Percentiles rank a stretch among this genome's conserved stretches.
Conservation (phyloP, 37 sponge, comb jelly and placozoan species). For the Beroe forskalii region DNA sequence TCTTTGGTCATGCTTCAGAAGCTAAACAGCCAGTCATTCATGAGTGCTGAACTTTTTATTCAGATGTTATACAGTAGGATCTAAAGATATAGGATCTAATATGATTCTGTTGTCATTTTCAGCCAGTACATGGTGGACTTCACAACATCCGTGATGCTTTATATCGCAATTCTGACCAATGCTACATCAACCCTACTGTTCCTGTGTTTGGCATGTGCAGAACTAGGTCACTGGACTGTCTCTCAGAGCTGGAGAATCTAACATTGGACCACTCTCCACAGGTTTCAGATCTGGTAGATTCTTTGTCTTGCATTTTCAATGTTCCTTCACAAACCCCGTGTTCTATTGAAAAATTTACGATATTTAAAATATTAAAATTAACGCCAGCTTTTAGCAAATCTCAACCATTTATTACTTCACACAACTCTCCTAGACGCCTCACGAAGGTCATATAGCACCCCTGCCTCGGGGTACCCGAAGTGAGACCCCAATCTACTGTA, state of each 20-base stretch:
- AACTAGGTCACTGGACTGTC: conserved; percentile 1
- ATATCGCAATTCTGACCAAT: not conserved
- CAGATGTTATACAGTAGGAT: no score
- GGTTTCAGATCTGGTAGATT: no score
- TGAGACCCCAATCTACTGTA: not conserved
- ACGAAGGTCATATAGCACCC: conserved; percentile 37
- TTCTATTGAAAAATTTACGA: no score
- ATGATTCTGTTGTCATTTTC: no score
- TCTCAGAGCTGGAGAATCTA: conserved; percentile 43
- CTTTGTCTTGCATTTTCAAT: no score
- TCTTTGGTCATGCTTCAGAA: no score
- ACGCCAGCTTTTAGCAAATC: not conserved
- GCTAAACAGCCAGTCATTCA: no score
- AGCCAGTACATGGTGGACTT: conserved; percentile 16
- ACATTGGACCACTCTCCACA: conserved; percentile 2
- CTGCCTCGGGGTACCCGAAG: conserved; percentile 2
- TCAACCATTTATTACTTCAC: no score
- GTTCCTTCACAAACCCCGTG: no score
- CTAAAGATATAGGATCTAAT: no score
- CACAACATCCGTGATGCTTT: conserved; percentile 47
- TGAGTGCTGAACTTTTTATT: no score
- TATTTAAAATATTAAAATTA: not conserved
- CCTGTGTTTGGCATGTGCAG: conserved; percentile 15
- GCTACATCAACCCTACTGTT: conserved; percentile 10
- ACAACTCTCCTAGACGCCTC: not conserved